Base-by-base conservation (phyloP, 53 echinoderm and acorn worm species). In the Stichopus horrens region DNA sequence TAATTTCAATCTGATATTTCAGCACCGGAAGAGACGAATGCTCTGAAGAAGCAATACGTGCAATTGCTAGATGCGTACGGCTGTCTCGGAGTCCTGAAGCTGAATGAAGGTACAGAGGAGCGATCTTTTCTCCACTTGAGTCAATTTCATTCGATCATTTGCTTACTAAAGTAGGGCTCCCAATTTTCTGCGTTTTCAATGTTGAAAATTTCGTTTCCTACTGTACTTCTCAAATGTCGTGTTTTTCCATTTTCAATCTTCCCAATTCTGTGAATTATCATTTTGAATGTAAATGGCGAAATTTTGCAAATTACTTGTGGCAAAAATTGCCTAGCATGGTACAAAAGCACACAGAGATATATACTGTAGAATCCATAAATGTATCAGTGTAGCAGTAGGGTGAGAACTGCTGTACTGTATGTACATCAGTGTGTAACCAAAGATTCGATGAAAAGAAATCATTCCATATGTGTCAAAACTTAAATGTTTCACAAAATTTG, bases 1-100 rank as follows among this genome's bases (percentile, higher is more conserved):
- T 59, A 9, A 59, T 11, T 59, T 9, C 11, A 71, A 16, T 16
- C 37, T 76, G 9, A 51, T 51, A 53, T 76, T 76, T 51, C 91
- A 97, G 97, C 89, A 80, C 86, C 83, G 57, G 89, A 92, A 52
- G 97, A 97, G 53, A 94, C 95, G 2, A 95, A 97, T 57, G 89
- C 88, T 3, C 63, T 97, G 54, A 95, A 94, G 84, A 97, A 90
- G 57, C 95, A 95, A 86, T 97, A 97, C 75, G 88, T 89, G 71
- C 95, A 97, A 63, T 66, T 92, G 74, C 79, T 95, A 54, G 97
- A 97, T 83, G 95, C 94, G 4, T 97, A 97, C 89, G 97, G 97
- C 18, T 95, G 95, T 56, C 90, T 97, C 23, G 97, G 97, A 8
- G 92, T 95, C 10, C 91, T 96, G 0, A 93, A 92, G 60, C 88